Base-by-base conservation (phyloP, 2,888 invertebrate species). In the Balanococcus diminutus region DNA sequence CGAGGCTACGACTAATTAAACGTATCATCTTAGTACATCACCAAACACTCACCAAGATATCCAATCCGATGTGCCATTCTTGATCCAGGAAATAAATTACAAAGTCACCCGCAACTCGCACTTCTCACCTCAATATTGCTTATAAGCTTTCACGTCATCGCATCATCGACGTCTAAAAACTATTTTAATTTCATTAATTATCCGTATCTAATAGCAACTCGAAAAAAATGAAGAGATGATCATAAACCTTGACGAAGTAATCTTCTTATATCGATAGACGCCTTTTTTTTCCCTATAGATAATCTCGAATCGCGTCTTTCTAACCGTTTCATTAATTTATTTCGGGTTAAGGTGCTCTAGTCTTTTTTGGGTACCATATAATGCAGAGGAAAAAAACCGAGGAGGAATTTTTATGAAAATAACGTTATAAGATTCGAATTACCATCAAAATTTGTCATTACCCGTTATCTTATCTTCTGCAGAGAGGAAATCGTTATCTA, bases 111-210 rank as follows among this genome's bases (percentile, higher is more conserved):
- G n/a, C n/a, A n/a, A n/a, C n/a, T n/a, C n/a, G n/a, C n/a, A n/a
- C n/a, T n/a, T n/a, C n/a, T n/a, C n/a, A n/a, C n/a, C n/a, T n/a
- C n/a, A n/a, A n/a, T n/a, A n/a, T n/a, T n/a, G n/a, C n/a, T n/a
- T n/a, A n/a, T n/a, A n/a, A n/a, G n/a, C n/a, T n/a, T n/a, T n/a
- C n/a, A n/a, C 56, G 16, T 56, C 39, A 8, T 56, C 56, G 56
- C 25, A 5, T 72, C 28, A 31, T 31, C 28, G 31, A 72, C 14
- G 28, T 72, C 14, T 31, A 25, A 22, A 72, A 72, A 72, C 31
- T 72, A 72, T 72, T 72, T 72, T 82, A 82, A 82, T 82, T 82
- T 82, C 81, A 25, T 82, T 82, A 82, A 82, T 82, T 82, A 46
- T 42, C 81, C 81, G 81, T 82, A 46, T 82, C 81, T 82, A 82